A percentile compares a stretch with the other conserved stretches of the same genome.
Evolutionary conservation across 2,888 invertebrate species (phyloP).

Genomic region (Blastobasis lacticolella): DNA sequence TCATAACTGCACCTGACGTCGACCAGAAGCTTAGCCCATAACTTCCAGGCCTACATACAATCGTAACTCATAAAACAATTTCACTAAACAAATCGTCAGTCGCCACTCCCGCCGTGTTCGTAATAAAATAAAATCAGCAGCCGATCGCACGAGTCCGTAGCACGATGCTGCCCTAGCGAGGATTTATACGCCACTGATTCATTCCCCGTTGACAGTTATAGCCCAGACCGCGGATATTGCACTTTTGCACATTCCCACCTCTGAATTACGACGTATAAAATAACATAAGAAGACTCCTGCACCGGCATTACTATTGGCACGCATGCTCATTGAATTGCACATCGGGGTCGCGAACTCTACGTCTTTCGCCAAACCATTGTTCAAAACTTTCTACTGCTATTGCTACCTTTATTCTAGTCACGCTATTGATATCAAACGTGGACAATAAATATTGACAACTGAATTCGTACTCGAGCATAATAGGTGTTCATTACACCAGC

Average conservation of each 20-base stretch:
- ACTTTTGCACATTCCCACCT: conserved; percentile 59
- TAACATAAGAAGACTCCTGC: conserved; percentile 40
- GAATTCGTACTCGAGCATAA: conserved; percentile 8
- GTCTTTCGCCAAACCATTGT: conserved; percentile 33
- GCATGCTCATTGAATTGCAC: too few species aligned
- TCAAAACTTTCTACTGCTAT: conserved; percentile 27
- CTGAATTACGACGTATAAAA: conserved; percentile 54
- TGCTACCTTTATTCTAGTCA: conserved; percentile 19
- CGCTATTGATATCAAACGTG: conserved; percentile 21
- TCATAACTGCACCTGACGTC: too few species aligned
- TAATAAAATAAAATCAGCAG: conserved; percentile 57
- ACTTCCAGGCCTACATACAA: conserved; percentile 23
- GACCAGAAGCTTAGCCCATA: background rate
- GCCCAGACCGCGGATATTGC: conserved; percentile 59
- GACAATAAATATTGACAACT: conserved; percentile 27
- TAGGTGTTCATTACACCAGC: conserved; percentile 26
- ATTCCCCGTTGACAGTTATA: conserved; percentile 65
- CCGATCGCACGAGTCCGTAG: conserved; percentile 37
- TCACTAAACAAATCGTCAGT: conserved; percentile 49
- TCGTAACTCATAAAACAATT: conserved; percentile 45
- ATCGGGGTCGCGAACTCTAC: conserved; percentile 11
- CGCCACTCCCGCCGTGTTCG: conserved; percentile 37
- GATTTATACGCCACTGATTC: conserved; percentile 68
- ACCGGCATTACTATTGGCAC: conserved; percentile 15
- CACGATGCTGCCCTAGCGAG: conserved; percentile 47